Evolutionary conservation across 2,797 vertebrate species (phyloP).

Genomic region (Sciaenops ocellatus): DNA sequence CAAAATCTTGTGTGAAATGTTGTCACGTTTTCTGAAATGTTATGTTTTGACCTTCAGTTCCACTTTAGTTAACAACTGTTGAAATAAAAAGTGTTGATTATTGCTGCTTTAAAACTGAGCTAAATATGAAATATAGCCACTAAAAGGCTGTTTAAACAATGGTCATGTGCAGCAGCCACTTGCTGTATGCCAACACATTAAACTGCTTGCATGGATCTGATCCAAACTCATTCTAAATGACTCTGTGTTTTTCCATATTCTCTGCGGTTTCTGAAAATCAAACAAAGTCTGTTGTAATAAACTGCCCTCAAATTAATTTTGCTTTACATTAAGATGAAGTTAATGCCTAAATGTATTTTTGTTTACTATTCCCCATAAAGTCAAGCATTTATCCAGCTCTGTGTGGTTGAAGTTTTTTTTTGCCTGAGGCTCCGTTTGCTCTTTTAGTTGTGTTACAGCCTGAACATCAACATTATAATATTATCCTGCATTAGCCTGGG

Average conservation of each 20-base stretch:
- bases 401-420: constrained; percentile 35
- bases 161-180: not conserved
- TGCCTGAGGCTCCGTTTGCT: constrained; percentile 46
- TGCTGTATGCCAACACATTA: not conserved
- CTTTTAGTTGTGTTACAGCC: constrained; percentile 42
- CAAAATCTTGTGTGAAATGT: no score
- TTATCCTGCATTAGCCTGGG: constrained; percentile 56
- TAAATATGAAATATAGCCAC: not conserved
- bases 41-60: no score
- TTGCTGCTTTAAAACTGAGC: not conserved
- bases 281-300: constrained; percentile 35
- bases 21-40: no score
- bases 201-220: constrained; percentile 1
- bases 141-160: not conserved
- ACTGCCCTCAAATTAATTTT: constrained; percentile 28
- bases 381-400: constrained; percentile 21
- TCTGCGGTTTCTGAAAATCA: constrained; percentile 34
- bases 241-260: constrained; percentile 22
- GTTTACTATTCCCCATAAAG: constrained; percentile 37
- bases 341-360: constrained; percentile 30
- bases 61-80: not conserved
- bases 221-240: not conserved
- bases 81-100: not conserved
- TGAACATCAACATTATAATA: constrained; percentile 62
- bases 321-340: constrained; percentile 32